Base-by-base conservation (phyloP, 1,140 invertebrate genomes). In the Campodea augens region DNA sequence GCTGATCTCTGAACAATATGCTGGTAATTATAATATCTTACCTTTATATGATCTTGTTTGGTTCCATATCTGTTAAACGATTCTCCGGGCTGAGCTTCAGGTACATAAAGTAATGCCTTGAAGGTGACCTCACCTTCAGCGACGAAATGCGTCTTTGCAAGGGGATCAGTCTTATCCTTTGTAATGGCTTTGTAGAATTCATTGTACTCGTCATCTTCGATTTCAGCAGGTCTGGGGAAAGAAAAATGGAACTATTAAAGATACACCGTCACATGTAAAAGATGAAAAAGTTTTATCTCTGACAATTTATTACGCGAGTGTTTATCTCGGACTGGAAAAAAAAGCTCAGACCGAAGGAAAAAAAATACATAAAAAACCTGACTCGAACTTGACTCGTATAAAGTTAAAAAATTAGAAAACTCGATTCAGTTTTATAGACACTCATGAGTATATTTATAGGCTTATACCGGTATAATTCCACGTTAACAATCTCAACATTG, bases 41-140 rank as follows among this genome's bases (percentile, higher is more conserved):
- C 71, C 67, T 96, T 97, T 54, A 97, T 96, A 60, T 92, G 86
- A 59, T 97, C 90, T 2, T 79, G 79, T 52, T 85, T 84, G 46
- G 89, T 87, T 48, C 91, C 93, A 58, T 97, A 97, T 58, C 80
- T 78, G 61, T 90, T 91, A 70, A 97, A 97, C 49, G 77, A 80
- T 60, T 98, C 91, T n/a, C 75, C 67, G 1, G 90, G 87, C 55
- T 92, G 82, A 15, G 77, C 71, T 60, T 78, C 78, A 4, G 93
- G 92, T 39, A 98, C 77, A 62, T 82, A 98, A 13, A 98, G 66
- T 48, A 98, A 74, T 41, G 91, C 85, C 64, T 96, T 96, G 70
- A 98, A 98, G 1, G 89, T 92, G 1, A 98, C 92, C 68, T 98
- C 95, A 49, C 95, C 95, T 67, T 98, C 95, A 38, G 95, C 93